Percentiles rank a stretch among this genome's conserved stretches.
These are phyloP conservation scores for Moxostoma hubbsi DNA, from an alignment of 2,797 vertebrate species.

Conservation along the genomic window DNA sequence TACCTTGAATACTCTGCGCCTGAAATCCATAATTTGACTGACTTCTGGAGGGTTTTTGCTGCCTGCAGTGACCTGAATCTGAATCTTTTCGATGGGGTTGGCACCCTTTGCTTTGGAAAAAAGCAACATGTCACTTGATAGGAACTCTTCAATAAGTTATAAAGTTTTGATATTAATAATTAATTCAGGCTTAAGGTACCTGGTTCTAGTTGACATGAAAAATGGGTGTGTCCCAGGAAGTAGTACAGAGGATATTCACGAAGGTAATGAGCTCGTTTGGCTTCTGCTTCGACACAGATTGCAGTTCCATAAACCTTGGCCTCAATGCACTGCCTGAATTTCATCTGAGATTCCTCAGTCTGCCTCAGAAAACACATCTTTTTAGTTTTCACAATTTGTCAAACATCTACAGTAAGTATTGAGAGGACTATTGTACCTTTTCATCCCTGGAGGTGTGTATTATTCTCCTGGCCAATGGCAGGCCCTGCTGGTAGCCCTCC, in stretches of 20 bases:
- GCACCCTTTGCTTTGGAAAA: slow-evolving; percentile 63
- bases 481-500: neutral
- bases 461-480: slow-evolving; percentile 2
- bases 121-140: slow-evolving; percentile 17
- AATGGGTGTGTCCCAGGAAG: slow-evolving; percentile 72
- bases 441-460: slow-evolving; percentile 23
- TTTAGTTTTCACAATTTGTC: slow-evolving; percentile 8
- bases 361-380: slow-evolving; percentile 40
- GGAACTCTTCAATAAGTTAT: neutral
- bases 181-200: slow-evolving; percentile 61
- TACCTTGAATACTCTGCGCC: slow-evolving; percentile 70
- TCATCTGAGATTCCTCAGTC: slow-evolving; percentile 49
- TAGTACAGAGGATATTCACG: slow-evolving; percentile 78
- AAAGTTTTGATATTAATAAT: neutral
- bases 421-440: slow-evolving; percentile 56
- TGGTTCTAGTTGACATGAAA: slow-evolving; percentile 68
- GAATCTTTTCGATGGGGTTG: slow-evolving; percentile 75
- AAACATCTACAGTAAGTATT: neutral
- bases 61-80: slow-evolving; percentile 69
- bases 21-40: slow-evolving; percentile 63
- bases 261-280: slow-evolving; percentile 68
- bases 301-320: slow-evolving; percentile 67
- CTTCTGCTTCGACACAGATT: slow-evolving; percentile 73
- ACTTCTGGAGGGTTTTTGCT: slow-evolving; percentile 40
- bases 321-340: slow-evolving; percentile 64